phyloP scores from a whole-genome alignment of 2,888 invertebrate genomes.

The Zygogramma bicolorata region DNA sequence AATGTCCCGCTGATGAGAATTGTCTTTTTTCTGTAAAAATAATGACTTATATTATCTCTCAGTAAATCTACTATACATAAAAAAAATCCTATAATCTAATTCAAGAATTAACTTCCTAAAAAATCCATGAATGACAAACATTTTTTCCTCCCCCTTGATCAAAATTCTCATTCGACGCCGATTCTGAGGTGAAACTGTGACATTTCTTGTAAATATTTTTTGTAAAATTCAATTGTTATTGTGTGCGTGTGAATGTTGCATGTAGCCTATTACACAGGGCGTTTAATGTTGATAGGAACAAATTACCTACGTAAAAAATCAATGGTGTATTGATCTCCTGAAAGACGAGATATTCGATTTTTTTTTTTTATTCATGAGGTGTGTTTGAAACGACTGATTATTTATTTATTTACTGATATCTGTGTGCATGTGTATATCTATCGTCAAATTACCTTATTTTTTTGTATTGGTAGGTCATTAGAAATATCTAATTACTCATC shows the following conservation, averaged over 20 bases:
- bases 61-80: background rate
- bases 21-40: too few relatives aligned
- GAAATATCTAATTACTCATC: background rate
- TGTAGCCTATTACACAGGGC: slow-evolving; percentile 24
- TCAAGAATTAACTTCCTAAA: too few relatives aligned
- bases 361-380: slow-evolving; percentile 32
- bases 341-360: slow-evolving; percentile 30
- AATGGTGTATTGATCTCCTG: slow-evolving; percentile 45
- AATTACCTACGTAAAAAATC: slow-evolving; percentile 17
- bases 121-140: background rate
- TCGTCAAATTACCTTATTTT: slow-evolving; percentile 54
- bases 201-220: slow-evolving; percentile 22
- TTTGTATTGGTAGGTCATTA: slow-evolving; percentile 27
- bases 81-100: background rate
- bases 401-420: slow-evolving; percentile 40
- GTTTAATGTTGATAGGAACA: slow-evolving; percentile 21
- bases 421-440: slow-evolving; percentile 22
- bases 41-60: background rate
- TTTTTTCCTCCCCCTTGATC: background rate
- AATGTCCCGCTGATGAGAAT: too few relatives aligned
- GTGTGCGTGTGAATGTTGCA: slow-evolving; percentile 30
- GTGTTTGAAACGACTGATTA: slow-evolving; percentile 47
- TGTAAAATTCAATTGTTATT: slow-evolving; percentile 41
- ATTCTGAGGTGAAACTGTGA: background rate
- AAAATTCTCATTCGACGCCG: background rate